phyloP scores from a whole-genome alignment of 2,888 invertebrate genomes.

The Shargacucullia verbasci region DNA sequence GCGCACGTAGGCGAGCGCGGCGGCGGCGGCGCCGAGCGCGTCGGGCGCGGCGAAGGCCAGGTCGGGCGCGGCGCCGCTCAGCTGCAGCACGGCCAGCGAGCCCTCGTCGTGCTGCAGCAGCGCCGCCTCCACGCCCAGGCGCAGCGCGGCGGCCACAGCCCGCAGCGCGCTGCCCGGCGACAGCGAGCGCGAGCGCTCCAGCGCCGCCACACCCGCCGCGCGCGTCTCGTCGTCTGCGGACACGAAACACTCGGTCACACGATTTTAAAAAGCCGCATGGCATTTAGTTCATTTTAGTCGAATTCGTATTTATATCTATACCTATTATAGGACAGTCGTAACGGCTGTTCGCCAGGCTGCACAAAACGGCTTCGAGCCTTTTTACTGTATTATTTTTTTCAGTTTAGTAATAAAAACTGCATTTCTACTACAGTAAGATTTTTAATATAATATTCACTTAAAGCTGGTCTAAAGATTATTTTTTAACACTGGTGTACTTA shows the following conservation, averaged over 20 bases:
- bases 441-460: too few species aligned
- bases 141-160: conserved; percentile 55
- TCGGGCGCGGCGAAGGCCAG: conserved; percentile 52
- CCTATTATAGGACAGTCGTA: too few species aligned
- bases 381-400: too few species aligned
- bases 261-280: too few species aligned
- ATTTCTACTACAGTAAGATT: too few species aligned
- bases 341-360: too few species aligned
- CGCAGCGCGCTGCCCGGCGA: conserved; percentile 50
- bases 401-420: too few species aligned
- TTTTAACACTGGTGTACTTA: too few species aligned
- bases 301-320: too few species aligned
- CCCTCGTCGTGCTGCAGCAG: conserved; percentile 35
- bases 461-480: too few species aligned
- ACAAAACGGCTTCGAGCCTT: too few species aligned
- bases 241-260: not conserved
- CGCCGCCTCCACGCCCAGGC: conserved; percentile 45
- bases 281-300: too few species aligned
- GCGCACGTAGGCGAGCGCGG: conserved; percentile 64
- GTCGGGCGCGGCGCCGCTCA: conserved; percentile 56
- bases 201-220: conserved; percentile 30
- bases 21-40: conserved; percentile 55
- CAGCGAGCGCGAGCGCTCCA: conserved; percentile 26
- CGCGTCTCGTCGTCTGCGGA: conserved; percentile 50
- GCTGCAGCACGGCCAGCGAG: conserved; percentile 56